phyloP scores from a whole-genome alignment of 2,797 vertebrate species.

The Xenentodon cancila region DNA sequence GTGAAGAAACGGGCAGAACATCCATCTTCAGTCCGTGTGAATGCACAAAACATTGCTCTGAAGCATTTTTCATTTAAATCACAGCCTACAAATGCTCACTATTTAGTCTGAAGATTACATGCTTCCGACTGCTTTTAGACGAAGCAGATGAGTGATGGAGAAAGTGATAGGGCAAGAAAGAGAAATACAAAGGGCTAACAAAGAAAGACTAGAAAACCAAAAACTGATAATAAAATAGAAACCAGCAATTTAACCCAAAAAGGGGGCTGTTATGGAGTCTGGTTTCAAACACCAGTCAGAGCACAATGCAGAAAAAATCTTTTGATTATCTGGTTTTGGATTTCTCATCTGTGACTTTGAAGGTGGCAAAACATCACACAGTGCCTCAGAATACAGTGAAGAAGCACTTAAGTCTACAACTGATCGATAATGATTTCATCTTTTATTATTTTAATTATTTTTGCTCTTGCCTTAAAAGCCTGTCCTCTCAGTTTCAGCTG shows the following conservation, averaged over 20 bases:
- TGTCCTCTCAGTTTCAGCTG: not conserved
- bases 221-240: no score
- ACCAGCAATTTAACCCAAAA: no score
- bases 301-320: not conserved
- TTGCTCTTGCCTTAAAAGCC: not conserved
- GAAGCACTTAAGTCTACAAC: no score
- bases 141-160: no score
- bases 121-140: no score
- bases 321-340: no score
- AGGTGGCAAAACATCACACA: rapidly evolving
- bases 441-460: not conserved
- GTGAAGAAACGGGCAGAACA: constrained; percentile 40
- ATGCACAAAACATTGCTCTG: not conserved
- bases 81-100: not conserved
- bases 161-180: no score
- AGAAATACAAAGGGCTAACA: no score
- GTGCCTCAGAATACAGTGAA: not conserved
- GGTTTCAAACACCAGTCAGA: no score
- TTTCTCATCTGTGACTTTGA: no score
- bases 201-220: no score
- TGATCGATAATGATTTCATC: not conserved
- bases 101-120: not conserved
- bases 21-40: constrained; percentile 2
- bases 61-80: constrained; percentile 19
- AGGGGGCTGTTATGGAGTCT: no score